Percentiles rank a stretch among this genome's conserved stretches.
phyloP scores from a whole-genome alignment of 1,140 invertebrate genomes.

The Psilanteris sp. region DNA sequence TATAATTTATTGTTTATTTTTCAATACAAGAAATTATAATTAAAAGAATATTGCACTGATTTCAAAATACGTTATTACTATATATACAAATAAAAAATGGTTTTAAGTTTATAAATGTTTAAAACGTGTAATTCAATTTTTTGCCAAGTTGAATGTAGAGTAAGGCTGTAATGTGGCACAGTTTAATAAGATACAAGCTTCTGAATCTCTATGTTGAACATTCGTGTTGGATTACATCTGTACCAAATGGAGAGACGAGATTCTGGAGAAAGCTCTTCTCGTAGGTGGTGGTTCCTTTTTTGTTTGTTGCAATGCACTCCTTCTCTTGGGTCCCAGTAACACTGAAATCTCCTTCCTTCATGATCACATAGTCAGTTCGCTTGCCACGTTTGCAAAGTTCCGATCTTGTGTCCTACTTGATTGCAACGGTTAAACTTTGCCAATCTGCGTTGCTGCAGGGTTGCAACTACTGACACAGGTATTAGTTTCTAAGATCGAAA shows the following conservation, averaged over 20 bases:
- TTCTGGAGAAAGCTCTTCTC: slow-evolving; percentile 56
- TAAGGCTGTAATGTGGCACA: slow-evolving; percentile 44
- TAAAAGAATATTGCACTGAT: no score
- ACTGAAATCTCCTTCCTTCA: slow-evolving; percentile 43
- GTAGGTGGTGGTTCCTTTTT: slow-evolving; percentile 55
- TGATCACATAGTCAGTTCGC: slow-evolving; percentile 60
- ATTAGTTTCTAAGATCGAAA: slow-evolving; percentile 59
- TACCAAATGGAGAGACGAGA: slow-evolving; percentile 36
- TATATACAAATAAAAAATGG: no score
- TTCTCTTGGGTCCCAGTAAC: slow-evolving; percentile 40
- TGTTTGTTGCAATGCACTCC: slow-evolving; percentile 30
- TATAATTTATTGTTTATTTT: no score
- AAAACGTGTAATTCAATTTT: slow-evolving; percentile 16
- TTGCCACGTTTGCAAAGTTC: slow-evolving; percentile 62
- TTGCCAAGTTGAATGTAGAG: slow-evolving; percentile 34
- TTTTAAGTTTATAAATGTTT: no score
- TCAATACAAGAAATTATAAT: no score
- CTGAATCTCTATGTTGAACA: slow-evolving; percentile 19
- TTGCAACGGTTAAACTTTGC: slow-evolving; percentile 50
- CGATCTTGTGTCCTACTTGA: slow-evolving; percentile 61
- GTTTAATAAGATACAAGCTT: slow-evolving; percentile 46
- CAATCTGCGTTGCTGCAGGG: slow-evolving; percentile 52
- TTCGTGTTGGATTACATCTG: slow-evolving; percentile 54
- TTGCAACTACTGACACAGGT: slow-evolving; percentile 53
- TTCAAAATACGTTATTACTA: no score